Evolutionary conservation across 2,888 invertebrate genomes (phyloP).

Genomic region (Acrobasis repandana): DNA sequence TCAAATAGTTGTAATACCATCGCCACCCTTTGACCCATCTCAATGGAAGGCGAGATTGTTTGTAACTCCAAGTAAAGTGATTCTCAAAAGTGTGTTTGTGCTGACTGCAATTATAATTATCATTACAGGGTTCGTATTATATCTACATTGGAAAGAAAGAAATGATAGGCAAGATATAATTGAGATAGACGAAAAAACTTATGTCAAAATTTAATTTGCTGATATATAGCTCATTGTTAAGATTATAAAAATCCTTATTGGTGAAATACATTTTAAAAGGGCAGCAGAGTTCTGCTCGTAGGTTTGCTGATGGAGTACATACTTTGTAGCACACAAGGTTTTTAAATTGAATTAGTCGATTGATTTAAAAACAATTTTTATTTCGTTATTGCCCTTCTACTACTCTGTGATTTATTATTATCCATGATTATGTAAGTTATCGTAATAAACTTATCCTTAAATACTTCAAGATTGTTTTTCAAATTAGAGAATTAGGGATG

Average conservation of each 20-base stretch:
- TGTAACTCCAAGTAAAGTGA: conserved; percentile 96
- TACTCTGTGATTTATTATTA: conserved; percentile 10
- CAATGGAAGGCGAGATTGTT: conserved; percentile 96
- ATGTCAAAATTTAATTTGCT: conserved; percentile 63
- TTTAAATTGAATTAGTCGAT: too few species aligned
- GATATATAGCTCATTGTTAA: too few species aligned
- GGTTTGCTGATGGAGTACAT: too few species aligned
- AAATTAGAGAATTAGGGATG: too few species aligned
- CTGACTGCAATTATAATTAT: conserved; percentile 93
- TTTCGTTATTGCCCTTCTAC: neutral
- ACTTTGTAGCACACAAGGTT: too few species aligned
- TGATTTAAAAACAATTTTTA: too few species aligned
- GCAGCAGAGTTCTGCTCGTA: too few species aligned
- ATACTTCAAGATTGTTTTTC: too few species aligned
- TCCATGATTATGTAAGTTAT: too few species aligned
- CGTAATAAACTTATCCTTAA: too few species aligned
- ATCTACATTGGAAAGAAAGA: conserved; percentile 94
- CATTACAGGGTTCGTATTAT: conserved; percentile 92
- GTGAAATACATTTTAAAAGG: too few species aligned
- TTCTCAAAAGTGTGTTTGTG: conserved; percentile 95
- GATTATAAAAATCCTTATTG: too few species aligned
- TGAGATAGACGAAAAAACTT: conserved; percentile 74
- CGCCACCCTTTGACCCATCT: conserved; percentile 88
- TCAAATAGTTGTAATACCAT: conserved; percentile 97
- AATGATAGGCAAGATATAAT: conserved; percentile 74